A percentile compares a stretch with the other conserved stretches of the same genome.
These are phyloP conservation scores for Knipowitschia caucasica DNA, from an alignment of 2,797 vertebrate species.

Conservation along the genomic window DNA sequence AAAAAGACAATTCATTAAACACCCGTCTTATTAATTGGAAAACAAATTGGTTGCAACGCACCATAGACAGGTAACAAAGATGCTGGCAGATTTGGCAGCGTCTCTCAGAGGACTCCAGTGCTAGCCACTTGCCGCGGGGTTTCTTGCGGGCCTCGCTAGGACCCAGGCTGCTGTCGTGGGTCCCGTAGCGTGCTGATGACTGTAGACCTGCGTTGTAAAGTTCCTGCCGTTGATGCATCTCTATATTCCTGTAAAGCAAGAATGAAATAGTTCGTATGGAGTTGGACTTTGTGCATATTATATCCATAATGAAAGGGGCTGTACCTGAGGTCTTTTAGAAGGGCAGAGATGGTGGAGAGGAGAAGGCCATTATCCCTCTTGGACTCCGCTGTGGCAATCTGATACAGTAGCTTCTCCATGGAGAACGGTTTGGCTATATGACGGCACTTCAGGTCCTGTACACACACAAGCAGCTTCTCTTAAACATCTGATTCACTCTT, in stretches of 20 bases:
- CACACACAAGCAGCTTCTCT: neutral
- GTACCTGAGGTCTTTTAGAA: conserved; percentile 98
- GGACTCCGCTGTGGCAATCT: conserved; percentile 94
- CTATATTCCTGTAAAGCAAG: conserved; percentile 84
- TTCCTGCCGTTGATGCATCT: conserved; percentile 92
- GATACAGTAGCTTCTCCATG: conserved; percentile 99
- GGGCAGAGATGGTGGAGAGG: conserved; percentile 91
- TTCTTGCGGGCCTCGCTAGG: conserved; percentile 89
- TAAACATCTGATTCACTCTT: neutral
- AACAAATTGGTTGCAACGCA: conserved; percentile 56
- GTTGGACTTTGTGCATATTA: neutral
- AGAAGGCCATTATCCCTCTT: conserved; percentile 94
- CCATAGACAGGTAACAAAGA: conserved; percentile 98
- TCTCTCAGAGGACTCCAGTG: conserved; percentile 93
- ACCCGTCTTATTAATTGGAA: neutral
- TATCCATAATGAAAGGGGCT: neutral
- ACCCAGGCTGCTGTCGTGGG: conserved; percentile 81
- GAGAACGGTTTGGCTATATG: conserved; percentile 97
- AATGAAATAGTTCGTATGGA: neutral
- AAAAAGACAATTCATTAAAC: neutral
- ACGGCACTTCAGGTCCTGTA: conserved; percentile 94
- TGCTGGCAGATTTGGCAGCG: conserved; percentile 97
- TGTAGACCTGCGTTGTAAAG: conserved; percentile 91
- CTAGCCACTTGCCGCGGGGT: conserved; percentile 90
- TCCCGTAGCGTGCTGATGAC: conserved; percentile 92